Conservation (phyloP, 2,113 vertebrate genomes). For the Chrysochloris asiatica region DNA sequence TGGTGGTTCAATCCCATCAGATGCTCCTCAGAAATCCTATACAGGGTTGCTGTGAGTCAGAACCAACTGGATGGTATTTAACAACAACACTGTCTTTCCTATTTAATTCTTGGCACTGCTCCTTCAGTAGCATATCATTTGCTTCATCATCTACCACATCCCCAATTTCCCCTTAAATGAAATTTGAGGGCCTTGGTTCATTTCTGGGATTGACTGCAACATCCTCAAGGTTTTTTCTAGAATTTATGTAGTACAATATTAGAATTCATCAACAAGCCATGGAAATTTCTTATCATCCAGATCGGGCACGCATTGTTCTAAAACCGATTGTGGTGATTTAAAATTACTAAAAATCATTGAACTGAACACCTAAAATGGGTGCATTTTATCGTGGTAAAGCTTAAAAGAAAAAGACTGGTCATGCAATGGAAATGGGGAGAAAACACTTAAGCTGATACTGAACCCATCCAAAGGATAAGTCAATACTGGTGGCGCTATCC, state of each 20-base stretch:
- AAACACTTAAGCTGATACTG: background rate
- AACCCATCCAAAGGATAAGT: background rate
- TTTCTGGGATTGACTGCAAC: background rate
- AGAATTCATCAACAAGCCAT: background rate
- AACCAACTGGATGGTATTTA: no score
- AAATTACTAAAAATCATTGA: background rate
- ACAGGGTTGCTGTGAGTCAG: no score
- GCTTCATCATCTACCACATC: background rate
- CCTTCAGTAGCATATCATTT: background rate
- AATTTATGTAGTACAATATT: background rate
- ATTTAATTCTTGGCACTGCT: background rate
- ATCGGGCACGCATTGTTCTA: background rate
- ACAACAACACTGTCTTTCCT: no score
- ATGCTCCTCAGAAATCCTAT: no score
- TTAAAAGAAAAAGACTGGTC: background rate
- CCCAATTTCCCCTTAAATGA: background rate
- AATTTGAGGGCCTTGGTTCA: background rate
- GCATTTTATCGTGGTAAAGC: background rate
- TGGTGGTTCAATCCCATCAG: no score
- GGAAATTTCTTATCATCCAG: background rate
- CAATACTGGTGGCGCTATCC: background rate
- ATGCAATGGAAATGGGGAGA: background rate
- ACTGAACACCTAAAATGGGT: background rate
- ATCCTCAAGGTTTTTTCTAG: background rate
- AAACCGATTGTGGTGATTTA: background rate